These are phyloP conservation scores for Neoitamus cyanurus DNA, from an alignment of 2,888 invertebrate species.

Conservation along the genomic window DNA sequence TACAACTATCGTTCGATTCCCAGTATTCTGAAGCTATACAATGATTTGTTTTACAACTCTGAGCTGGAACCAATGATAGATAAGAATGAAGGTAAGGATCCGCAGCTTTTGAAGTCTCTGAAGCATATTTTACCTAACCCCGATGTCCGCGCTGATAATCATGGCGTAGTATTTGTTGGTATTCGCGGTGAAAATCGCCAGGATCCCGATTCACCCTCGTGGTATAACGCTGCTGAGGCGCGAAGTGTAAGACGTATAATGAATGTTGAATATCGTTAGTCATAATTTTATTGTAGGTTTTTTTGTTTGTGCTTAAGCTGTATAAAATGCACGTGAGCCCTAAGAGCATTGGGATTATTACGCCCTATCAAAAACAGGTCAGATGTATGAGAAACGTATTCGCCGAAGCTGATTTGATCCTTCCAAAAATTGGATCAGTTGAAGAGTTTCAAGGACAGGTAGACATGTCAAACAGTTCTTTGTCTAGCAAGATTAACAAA, in stretches of 20 bases:
- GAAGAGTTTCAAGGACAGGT: constrained; percentile 92
- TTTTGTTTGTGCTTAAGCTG: constrained; percentile 71
- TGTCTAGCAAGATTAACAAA: neutral
- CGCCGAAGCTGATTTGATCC: constrained; percentile 66
- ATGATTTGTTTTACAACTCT: constrained; percentile 84
- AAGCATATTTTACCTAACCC: constrained; percentile 56
- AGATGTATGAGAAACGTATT: constrained; percentile 60
- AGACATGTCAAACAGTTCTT: constrained; percentile 32
- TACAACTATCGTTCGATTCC: constrained; percentile 89
- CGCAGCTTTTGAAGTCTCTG: constrained; percentile 62
- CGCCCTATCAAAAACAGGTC: constrained; percentile 93
- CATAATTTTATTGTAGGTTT: constrained; percentile 63
- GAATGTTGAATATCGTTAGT: neutral
- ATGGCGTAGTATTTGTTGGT: constrained; percentile 76
- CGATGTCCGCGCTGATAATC: constrained; percentile 56
- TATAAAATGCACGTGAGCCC: constrained; percentile 73
- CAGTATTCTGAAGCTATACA: constrained; percentile 80
- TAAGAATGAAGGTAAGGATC: constrained; percentile 57
- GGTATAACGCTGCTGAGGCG: constrained; percentile 87
- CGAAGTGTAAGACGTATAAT: constrained; percentile 55
- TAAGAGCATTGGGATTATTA: constrained; percentile 81
- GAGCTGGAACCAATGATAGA: constrained; percentile 76
- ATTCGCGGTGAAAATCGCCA: constrained; percentile 76
- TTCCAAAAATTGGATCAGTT: constrained; percentile 81
- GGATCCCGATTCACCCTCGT: constrained; percentile 84